Conservation (phyloP, 2,113 vertebrate species). For the Sinocyclocheilus grahami region DNA sequence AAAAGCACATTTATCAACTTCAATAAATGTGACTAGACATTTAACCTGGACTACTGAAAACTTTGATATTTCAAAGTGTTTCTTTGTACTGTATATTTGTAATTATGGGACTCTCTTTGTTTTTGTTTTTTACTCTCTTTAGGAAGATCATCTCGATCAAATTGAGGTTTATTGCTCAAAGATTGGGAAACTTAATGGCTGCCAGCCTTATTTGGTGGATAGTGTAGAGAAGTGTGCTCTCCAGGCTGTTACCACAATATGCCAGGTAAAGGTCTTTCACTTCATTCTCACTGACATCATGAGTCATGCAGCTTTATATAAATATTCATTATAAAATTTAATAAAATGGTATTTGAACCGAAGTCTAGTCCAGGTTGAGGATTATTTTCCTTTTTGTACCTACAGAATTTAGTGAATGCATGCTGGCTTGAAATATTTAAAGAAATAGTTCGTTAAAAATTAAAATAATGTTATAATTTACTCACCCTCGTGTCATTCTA, state of each 20-base stretch:
- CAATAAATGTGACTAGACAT: too few relatives aligned
- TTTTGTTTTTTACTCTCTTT: not conserved
- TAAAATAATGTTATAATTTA: too few relatives aligned
- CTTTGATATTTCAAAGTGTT: too few relatives aligned
- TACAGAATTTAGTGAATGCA: not conserved
- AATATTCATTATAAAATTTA: not conserved
- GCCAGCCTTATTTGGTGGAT: constrained; percentile 66
- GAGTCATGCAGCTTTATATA: not conserved
- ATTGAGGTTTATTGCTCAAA: constrained; percentile 77
- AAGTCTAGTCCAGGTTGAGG: not conserved
- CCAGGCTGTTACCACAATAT: constrained; percentile 81
- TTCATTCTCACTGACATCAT: not conserved
- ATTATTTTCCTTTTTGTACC: not conserved
- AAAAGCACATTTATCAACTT: too few relatives aligned
- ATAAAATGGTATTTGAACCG: not conserved
- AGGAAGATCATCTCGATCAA: constrained; percentile 77
- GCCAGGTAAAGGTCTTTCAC: constrained; percentile 77
- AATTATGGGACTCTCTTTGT: not conserved
- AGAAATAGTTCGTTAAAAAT: too few relatives aligned
- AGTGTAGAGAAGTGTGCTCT: constrained; percentile 82
- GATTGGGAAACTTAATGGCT: accelerated
- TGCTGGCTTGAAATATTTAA: too few relatives aligned
- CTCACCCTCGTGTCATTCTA: too few relatives aligned
- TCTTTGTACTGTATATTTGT: too few relatives aligned
- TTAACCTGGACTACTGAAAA: too few relatives aligned